These are phyloP conservation scores for Drosophila pectinifera DNA, from an alignment of 1,140 invertebrate genomes.

Conservation along the genomic window DNA sequence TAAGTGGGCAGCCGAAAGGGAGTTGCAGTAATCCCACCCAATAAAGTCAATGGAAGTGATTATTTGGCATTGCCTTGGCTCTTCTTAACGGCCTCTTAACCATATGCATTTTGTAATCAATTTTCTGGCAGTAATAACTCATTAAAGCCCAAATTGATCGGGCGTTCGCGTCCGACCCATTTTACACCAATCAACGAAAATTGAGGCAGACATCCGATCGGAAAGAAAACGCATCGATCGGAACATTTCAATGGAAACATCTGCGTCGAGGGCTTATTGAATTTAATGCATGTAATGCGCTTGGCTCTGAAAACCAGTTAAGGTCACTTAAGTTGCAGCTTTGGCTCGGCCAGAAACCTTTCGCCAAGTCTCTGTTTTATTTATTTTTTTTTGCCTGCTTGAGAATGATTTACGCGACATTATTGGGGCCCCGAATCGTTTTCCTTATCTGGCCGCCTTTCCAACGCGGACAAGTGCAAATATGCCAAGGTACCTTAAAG, in stretches of 20 bases:
- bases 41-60: conserved; percentile 14
- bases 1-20: conserved; percentile 1
- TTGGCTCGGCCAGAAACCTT: conserved; percentile 55
- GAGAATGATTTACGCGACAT: conserved; percentile 70
- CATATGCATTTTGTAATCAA: conserved; percentile 52
- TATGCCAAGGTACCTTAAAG: conserved; percentile 41
- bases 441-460: conserved; percentile 53
- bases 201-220: conserved; percentile 56
- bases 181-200: conserved; percentile 75
- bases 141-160: conserved; percentile 52
- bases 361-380: conserved; percentile 51
- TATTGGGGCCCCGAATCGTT: conserved; percentile 53
- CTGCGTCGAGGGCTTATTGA: conserved; percentile 53
- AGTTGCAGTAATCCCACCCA: conserved; percentile 14
- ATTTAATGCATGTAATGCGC: conserved; percentile 54
- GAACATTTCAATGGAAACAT: conserved; percentile 58
- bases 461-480: conserved; percentile 52
- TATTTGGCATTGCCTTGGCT: conserved; percentile 28
- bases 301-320: conserved; percentile 51
- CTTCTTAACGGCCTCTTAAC: conserved; percentile 24
- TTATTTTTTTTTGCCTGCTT: background rate
- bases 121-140: conserved; percentile 63
- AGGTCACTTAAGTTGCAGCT: conserved; percentile 61
- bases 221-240: conserved; percentile 50
- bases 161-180: conserved; percentile 50